Evolutionary conservation across 1,140 invertebrate genomes (phyloP).

Genomic region (Forficula auricularia): DNA sequence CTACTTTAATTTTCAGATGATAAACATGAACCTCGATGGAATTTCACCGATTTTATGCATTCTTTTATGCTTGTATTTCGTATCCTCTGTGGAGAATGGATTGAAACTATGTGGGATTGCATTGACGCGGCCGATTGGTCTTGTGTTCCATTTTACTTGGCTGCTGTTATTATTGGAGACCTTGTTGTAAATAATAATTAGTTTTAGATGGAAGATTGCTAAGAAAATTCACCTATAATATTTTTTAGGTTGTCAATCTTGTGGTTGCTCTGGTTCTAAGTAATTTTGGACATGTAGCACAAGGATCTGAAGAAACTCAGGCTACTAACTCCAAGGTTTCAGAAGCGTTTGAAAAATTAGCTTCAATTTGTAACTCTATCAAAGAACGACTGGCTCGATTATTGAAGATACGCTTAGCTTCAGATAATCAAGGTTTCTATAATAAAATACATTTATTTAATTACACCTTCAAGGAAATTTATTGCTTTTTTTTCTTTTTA

Average conservation of each 20-base stretch:
- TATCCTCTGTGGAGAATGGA: slow-evolving; percentile 95
- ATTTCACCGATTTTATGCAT: slow-evolving; percentile 95
- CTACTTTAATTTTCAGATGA: too few species aligned
- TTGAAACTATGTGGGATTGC: slow-evolving; percentile 97
- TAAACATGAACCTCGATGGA: slow-evolving; percentile 93
- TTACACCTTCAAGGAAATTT: too few species aligned
- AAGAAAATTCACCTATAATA: neutral
- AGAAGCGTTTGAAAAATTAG: too few species aligned
- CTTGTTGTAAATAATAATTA: slow-evolving; percentile 67
- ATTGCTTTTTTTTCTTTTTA: slow-evolving; percentile 37
- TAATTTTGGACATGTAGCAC: slow-evolving; percentile 89
- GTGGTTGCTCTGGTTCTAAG: slow-evolving; percentile 96
- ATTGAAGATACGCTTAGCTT: too few species aligned
- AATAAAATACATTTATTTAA: too few species aligned
- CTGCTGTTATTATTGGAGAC: slow-evolving; percentile 96
- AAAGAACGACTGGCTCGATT: too few species aligned
- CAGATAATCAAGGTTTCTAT: too few species aligned
- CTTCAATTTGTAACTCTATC: too few species aligned
- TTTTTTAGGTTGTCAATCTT: slow-evolving; percentile 79
- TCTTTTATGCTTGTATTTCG: slow-evolving; percentile 98
- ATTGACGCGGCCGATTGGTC: slow-evolving; percentile 77
- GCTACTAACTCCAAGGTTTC: slow-evolving; percentile 56
- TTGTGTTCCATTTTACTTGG: slow-evolving; percentile 91
- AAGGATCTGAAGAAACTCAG: slow-evolving; percentile 79
- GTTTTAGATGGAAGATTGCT: neutral